Conservation (phyloP, 2,888 invertebrate species). For the Hydraecia micacea region DNA sequence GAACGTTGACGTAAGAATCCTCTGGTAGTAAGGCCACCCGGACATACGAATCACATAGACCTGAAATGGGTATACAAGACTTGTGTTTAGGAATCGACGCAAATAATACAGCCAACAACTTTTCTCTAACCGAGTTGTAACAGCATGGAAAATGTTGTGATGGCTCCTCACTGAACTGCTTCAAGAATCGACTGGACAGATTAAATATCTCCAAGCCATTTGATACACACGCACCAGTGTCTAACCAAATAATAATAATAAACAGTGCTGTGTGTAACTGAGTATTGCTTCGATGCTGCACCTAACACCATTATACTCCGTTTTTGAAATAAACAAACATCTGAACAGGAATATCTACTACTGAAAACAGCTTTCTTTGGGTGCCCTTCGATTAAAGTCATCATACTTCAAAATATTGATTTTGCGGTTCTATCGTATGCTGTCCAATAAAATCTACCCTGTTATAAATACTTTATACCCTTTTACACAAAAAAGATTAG, state of each 20-base stretch:
- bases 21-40: conserved; percentile 96
- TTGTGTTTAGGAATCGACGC: no score
- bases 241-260: no score
- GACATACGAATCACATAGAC: conserved; percentile 97
- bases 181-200: no score
- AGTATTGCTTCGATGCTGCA: background rate
- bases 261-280: no score
- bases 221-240: no score
- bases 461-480: background rate
- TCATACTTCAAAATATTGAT: background rate
- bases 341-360: background rate
- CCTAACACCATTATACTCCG: background rate
- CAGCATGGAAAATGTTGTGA: no score
- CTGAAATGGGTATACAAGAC: conserved; percentile 82
- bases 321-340: background rate
- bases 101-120: no score
- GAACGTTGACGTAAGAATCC: conserved; percentile 94
- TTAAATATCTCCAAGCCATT: no score
- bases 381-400: background rate
- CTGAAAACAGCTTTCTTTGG: background rate
- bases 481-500: no score
- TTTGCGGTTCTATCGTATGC: background rate
- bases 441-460: background rate
- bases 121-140: no score
- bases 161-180: no score